A percentile compares a stretch with the other conserved stretches of the same genome.
phyloP scores from a whole-genome alignment of 2,113 vertebrate genomes.

The Suricata suricatta region DNA sequence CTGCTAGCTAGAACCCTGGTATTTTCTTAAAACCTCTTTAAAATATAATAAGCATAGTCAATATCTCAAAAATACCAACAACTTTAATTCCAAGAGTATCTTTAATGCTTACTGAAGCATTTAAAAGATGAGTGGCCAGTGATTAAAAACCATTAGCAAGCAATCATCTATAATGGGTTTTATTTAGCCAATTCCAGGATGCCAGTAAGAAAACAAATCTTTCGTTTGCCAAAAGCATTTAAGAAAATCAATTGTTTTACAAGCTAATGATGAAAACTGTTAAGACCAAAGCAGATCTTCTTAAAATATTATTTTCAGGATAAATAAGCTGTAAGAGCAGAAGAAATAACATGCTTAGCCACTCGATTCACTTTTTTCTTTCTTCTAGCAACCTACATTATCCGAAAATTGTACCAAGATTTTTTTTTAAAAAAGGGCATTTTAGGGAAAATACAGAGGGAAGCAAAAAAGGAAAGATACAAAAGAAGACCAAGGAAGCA shows the following conservation, averaged over 20 bases:
- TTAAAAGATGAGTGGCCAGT: not conserved
- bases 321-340: not conserved
- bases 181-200: not conserved
- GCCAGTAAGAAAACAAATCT: not conserved
- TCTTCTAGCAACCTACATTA: not conserved
- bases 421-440: not conserved
- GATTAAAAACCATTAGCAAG: slow-evolving; percentile 38
- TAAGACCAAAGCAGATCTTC: not conserved
- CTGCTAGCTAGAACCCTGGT: not conserved
- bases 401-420: not conserved
- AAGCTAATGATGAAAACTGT: not conserved
- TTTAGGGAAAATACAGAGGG: not conserved
- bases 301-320: not conserved
- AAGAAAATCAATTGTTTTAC: not conserved
- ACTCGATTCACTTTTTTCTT: not conserved
- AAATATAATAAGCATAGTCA: not conserved
- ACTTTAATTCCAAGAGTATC: not conserved
- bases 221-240: not conserved
- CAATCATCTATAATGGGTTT: not conserved
- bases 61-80: not conserved
- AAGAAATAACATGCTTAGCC: not conserved
- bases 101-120: not conserved
- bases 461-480: not conserved
- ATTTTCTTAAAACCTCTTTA: slow-evolving; percentile 8
- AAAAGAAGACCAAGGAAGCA: not conserved